These are phyloP conservation scores for Seriola quinqueradiata DNA, from an alignment of 2,113 vertebrate genomes.

Conservation along the genomic window DNA sequence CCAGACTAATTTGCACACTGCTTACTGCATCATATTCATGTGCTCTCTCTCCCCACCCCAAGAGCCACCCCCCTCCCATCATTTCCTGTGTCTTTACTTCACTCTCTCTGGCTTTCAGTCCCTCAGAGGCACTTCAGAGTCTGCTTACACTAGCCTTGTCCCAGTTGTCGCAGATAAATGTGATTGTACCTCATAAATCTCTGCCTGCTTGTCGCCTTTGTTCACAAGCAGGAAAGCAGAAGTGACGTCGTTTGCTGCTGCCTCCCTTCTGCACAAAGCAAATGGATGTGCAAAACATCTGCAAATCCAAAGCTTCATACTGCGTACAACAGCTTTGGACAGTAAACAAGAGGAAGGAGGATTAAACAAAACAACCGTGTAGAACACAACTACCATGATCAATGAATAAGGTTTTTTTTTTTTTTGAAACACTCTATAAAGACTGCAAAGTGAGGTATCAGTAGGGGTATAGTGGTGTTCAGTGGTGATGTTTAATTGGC, in stretches of 20 bases:
- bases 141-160: constrained; percentile 30
- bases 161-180: constrained; percentile 58
- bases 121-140: constrained; percentile 31
- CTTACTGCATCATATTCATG: constrained; percentile 64
- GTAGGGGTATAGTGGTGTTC: not conserved
- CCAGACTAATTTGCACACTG: constrained; percentile 72
- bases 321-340: constrained; percentile 8
- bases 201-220: constrained; percentile 45
- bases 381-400: constrained; percentile 2
- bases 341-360: constrained; percentile 19
- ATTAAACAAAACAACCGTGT: constrained; percentile 16
- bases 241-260: constrained; percentile 32
- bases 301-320: constrained; percentile 30
- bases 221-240: constrained; percentile 46
- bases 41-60: constrained; percentile 12
- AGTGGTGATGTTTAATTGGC: constrained; percentile 12
- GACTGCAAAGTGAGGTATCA: constrained; percentile 1
- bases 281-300: constrained; percentile 27
- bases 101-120: constrained; percentile 14
- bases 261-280: constrained; percentile 7
- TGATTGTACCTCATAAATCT: constrained; percentile 56
- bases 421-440: constrained; percentile 13
- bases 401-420: constrained; percentile 39
- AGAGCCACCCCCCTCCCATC: not conserved
- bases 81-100: constrained; percentile 46